Evolutionary conservation across 2,888 invertebrate genomes (phyloP).

Genomic region (Lucinisca nassula): DNA sequence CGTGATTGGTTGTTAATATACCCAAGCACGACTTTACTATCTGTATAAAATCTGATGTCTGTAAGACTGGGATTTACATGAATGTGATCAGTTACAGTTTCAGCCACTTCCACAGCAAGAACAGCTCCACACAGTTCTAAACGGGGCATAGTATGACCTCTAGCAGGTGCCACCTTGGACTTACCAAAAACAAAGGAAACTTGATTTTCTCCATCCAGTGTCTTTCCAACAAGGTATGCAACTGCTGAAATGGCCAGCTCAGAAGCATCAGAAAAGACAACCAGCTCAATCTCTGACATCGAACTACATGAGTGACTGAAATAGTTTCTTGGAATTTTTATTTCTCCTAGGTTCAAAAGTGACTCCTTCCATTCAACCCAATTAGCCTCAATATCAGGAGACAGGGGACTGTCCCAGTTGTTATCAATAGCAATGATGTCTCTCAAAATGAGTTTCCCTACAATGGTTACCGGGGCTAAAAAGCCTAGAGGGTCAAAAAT

Average conservation of each 20-base stretch:
- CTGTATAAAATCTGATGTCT: conserved; percentile 50
- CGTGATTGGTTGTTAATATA: conserved; percentile 55
- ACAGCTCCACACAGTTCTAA: conserved; percentile 71
- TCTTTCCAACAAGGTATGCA: conserved; percentile 14
- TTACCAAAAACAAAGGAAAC: conserved; percentile 65
- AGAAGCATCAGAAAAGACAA: conserved; percentile 51
- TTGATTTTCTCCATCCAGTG: not conserved
- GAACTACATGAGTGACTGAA: not conserved
- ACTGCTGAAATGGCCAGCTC: conserved; percentile 53
- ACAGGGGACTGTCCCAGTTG: conserved; percentile 24
- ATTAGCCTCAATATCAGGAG: not conserved
- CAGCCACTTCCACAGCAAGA: conserved; percentile 35
- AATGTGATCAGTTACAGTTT: conserved; percentile 30
- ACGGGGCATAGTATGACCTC: conserved; percentile 62
- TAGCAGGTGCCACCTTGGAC: conserved; percentile 56
- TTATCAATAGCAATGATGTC: conserved; percentile 25
- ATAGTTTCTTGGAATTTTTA: not conserved
- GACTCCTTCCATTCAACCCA: conserved; percentile 19
- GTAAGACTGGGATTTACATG: not conserved
- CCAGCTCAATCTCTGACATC: not conserved
- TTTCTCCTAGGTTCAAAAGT: not conserved
- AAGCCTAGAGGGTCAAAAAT: conserved; percentile 67
- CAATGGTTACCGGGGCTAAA: conserved; percentile 49
- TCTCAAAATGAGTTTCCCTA: conserved; percentile 56
- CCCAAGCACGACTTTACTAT: conserved; percentile 62